Evolutionary conservation across 2,888 invertebrate species (phyloP).

Genomic region (Stenodema calcarata): DNA sequence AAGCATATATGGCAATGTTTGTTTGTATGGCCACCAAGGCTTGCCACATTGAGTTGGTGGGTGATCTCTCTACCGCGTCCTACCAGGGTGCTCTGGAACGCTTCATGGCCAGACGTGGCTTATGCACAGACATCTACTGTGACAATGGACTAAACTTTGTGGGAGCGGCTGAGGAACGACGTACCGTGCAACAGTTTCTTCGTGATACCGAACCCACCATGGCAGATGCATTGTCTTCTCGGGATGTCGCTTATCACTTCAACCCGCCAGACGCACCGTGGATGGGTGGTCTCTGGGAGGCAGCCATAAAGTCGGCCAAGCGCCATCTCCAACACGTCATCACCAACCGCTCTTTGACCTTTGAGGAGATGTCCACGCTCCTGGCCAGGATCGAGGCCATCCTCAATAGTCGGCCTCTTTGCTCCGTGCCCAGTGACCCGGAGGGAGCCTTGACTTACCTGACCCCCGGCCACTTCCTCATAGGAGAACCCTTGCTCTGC

Average conservation of each 20-base stretch:
- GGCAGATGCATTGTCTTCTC: background rate
- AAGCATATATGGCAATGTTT: background rate
- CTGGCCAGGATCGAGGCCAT: background rate
- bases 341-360: background rate
- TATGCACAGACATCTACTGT: too few species aligned
- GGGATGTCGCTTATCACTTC: background rate
- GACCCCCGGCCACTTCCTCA: background rate
- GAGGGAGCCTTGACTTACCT: too few species aligned
- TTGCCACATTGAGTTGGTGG: background rate
- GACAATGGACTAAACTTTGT: too few species aligned
- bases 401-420: slow-evolving; percentile 6
- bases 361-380: background rate
- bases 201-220: background rate
- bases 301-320: background rate
- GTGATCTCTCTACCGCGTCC: background rate
- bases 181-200: background rate
- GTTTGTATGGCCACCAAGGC: background rate
- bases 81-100: background rate
- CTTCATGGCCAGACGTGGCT: too few species aligned
- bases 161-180: too few species aligned
- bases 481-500: background rate
- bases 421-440: background rate
- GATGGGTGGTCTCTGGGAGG: slow-evolving; percentile 17
- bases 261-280: background rate
- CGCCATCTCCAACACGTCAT: background rate